Base-by-base conservation (phyloP, 2,888 invertebrate species). In the Epinotia demarniana region DNA sequence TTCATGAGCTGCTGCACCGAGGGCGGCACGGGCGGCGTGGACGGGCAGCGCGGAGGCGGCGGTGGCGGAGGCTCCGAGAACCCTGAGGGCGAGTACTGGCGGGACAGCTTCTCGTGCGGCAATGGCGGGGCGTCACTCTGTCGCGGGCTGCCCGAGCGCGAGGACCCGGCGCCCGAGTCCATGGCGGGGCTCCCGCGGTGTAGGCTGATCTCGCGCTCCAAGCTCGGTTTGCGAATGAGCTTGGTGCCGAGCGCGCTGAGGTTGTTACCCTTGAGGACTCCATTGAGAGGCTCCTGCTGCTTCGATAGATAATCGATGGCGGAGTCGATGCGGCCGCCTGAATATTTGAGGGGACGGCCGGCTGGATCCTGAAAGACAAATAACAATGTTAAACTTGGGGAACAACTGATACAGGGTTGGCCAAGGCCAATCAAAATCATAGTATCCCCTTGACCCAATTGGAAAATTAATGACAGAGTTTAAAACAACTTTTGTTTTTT, bases 81-180 rank as follows among this genome's bases (percentile, higher is more conserved):
- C 78, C 94, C 94, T 63, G 96, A 96, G 11, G 97, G 96, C 74
- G 97, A 97, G 86, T 97, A 97, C 84, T 96, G 96, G 69, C 97
- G 94, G 80, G 95, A 95, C 58, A 97, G 93, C 79, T 93, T 93
- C 81, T 93, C 94, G 81, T 96, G 96, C 63, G 96, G 95, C 84
- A 97, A 95, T 39, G 91, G 90, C 60, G 91, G 91, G 66, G 89
- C 90, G 80, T 96, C 96, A 13, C 95, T 90, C 80, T 96, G 95
- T 79, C 98, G 96, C 18, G 98, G 98, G 88, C 98, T 98, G 87
- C 98, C 98, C 8, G 98, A 98, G 72, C 98, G 95, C 62, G 98
- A 98, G 86, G 97, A 97, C 67, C 98, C 98, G 16, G 98, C 98
- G 19, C 98, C 98, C 72, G 97, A 97, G 86, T 98, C 98, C 77